Conservation (phyloP, 2,888 invertebrate species). For the Halictus quadricinctus region DNA sequence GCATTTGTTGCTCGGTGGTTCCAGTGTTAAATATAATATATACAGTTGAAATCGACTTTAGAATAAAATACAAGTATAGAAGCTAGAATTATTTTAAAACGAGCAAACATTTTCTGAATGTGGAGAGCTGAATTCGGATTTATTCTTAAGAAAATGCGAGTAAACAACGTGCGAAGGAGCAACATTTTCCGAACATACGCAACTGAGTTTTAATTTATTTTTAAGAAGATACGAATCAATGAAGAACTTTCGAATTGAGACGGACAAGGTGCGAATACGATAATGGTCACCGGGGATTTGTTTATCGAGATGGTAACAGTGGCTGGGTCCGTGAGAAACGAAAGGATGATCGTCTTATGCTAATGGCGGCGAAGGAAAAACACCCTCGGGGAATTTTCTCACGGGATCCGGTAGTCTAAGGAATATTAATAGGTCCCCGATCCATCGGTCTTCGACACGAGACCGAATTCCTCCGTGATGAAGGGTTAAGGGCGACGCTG, state of each 20-base stretch:
- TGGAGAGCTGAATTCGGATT: background rate
- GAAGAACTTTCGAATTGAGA: background rate
- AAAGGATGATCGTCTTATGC: conserved; percentile 68
- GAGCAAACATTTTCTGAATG: too few relatives aligned
- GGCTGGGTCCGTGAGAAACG: conserved; percentile 69
- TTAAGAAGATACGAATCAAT: background rate
- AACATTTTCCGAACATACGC: background rate
- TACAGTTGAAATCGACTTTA: too few relatives aligned
- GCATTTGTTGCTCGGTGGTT: too few relatives aligned
- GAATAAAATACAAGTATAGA: too few relatives aligned
- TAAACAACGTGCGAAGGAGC: too few relatives aligned
- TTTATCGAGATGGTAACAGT: conserved; percentile 37
- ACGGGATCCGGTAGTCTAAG: conserved; percentile 70
- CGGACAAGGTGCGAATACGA: background rate
- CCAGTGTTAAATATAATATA: too few relatives aligned
- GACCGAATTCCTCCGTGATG: conserved; percentile 61
- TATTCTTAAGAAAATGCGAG: background rate
- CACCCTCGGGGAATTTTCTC: conserved; percentile 67
- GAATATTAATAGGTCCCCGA: conserved; percentile 74
- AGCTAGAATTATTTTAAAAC: too few relatives aligned
- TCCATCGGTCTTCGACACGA: conserved; percentile 65
- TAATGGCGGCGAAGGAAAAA: conserved; percentile 71
- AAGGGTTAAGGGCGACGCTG: conserved; percentile 63
- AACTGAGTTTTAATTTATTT: background rate
- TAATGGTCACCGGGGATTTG: conserved; percentile 24